A percentile compares a stretch with the other conserved stretches of the same genome.
Conservation (phyloP, 2,113 vertebrate genomes). For the Sterrhoptilus dennistouni region DNA sequence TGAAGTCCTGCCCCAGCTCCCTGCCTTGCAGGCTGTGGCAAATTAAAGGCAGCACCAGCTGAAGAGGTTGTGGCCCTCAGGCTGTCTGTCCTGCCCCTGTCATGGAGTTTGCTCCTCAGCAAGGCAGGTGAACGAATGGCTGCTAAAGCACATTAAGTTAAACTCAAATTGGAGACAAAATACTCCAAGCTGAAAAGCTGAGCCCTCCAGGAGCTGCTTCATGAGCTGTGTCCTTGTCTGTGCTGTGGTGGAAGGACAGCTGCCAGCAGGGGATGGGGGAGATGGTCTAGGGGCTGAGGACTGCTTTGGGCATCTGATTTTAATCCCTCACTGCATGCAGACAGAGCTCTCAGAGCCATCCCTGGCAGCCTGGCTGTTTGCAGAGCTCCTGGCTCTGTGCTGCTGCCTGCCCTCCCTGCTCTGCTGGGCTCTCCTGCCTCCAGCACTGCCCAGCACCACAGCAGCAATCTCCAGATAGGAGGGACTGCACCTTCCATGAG, state of each 20-base stretch:
- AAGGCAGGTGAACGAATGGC: neutral
- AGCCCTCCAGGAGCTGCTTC: conserved; percentile 9
- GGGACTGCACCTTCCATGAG: neutral
- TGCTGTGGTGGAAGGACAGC: neutral
- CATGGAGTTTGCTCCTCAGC: conserved; percentile 19
- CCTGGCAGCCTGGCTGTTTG: neutral
- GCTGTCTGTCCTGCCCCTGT: conserved; percentile 23
- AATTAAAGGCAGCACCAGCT: conserved; percentile 6
- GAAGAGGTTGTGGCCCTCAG: conserved; percentile 8
- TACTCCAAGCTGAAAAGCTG: neutral
- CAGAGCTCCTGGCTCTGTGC: neutral
- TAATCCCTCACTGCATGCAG: neutral
- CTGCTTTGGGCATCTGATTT: neutral
- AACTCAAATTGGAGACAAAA: neutral
- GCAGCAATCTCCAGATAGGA: neutral
- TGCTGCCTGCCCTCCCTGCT: neutral
- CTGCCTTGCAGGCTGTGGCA: conserved; percentile 15
- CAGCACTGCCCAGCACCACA: neutral
- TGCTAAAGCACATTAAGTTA: neutral
- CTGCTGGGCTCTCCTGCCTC: neutral
- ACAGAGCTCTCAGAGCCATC: neutral
- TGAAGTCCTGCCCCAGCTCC: neutral
- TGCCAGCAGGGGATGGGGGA: neutral
- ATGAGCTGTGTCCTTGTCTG: neutral
- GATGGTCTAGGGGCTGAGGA: neutral